Conservation (phyloP, 2,113 vertebrate species). For the Etheostoma spectabile region DNA sequence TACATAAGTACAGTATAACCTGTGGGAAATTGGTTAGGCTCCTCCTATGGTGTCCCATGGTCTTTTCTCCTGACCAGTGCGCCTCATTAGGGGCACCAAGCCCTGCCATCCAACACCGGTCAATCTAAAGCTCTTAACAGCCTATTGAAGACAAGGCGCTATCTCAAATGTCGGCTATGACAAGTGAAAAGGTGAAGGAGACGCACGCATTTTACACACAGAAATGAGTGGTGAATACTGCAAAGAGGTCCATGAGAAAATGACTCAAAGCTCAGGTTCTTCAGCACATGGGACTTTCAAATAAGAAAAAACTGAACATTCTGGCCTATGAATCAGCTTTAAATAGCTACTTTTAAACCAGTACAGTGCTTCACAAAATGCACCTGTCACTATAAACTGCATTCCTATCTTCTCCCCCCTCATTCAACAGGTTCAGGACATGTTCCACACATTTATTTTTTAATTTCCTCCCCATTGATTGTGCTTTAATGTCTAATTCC, state of each 20-base stretch:
- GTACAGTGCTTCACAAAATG: neutral
- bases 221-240: neutral
- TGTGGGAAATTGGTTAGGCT: constrained; percentile 37
- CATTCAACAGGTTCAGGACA: neutral
- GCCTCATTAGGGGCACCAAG: constrained; percentile 22
- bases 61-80: constrained; percentile 29
- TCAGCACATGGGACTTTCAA: neutral
- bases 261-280: neutral
- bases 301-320: neutral
- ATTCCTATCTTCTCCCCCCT: neutral
- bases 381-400: neutral
- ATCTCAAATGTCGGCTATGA: constrained; percentile 53
- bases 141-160: constrained; percentile 37
- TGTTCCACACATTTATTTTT: neutral
- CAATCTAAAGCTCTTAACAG: constrained; percentile 35
- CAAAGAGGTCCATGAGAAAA: constrained; percentile 16
- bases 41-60: constrained; percentile 47
- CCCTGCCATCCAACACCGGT: constrained; percentile 49
- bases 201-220: constrained; percentile 1
- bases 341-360: neutral
- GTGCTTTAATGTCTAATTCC: neutral
- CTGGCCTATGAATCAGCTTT: neutral
- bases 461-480: neutral
- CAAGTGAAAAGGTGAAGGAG: constrained; percentile 29
- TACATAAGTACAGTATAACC: constrained; percentile 12